phyloP scores from a whole-genome alignment of 2,113 vertebrate species.

The Brevimyrus niger region DNA sequence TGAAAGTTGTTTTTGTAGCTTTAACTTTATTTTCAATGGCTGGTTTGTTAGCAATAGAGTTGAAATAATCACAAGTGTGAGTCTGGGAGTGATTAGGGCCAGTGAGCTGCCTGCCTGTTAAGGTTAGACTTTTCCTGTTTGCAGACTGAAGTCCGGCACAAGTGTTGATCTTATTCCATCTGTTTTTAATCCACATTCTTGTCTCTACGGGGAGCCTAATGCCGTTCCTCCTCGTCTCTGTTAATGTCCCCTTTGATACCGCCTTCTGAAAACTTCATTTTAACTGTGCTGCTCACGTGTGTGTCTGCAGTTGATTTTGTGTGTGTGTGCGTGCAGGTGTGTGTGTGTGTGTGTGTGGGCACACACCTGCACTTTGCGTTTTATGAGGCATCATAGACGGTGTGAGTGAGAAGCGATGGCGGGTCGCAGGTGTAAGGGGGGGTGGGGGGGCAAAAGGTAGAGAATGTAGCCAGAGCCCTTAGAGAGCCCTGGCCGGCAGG shows the following conservation, averaged over 20 bases:
- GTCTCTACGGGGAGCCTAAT: slow-evolving; percentile 62
- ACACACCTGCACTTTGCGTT: slow-evolving; percentile 1
- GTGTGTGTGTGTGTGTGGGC: background rate
- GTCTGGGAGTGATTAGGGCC: slow-evolving; percentile 73
- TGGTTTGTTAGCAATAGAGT: slow-evolving; percentile 42
- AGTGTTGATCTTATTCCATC: slow-evolving; percentile 74
- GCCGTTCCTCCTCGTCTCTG: slow-evolving; percentile 61
- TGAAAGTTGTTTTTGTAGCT: slow-evolving; percentile 37
- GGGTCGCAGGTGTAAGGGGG: slow-evolving; percentile 20
- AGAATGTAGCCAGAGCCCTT: background rate
- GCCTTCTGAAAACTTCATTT: slow-evolving; percentile 33
- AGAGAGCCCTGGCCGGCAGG: background rate
- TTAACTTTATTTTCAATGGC: slow-evolving; percentile 53
- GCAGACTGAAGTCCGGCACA: slow-evolving; percentile 72
- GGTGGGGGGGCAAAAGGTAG: slow-evolving; percentile 8
- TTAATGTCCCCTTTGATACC: slow-evolving; percentile 59
- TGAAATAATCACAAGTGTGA: slow-evolving; percentile 64
- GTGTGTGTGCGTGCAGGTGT: background rate
- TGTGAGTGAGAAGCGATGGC: background rate
- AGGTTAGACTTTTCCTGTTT: slow-evolving; percentile 80
- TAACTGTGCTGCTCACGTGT: background rate
- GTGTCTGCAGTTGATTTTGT: slow-evolving; percentile 1
- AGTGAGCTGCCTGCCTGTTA: slow-evolving; percentile 57
- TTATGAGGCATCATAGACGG: slow-evolving; percentile 8
- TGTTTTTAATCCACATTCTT: slow-evolving; percentile 83